These are phyloP conservation scores for Brachynemurus nebulosus DNA, from an alignment of 2,888 invertebrate genomes.

Conservation along the genomic window DNA sequence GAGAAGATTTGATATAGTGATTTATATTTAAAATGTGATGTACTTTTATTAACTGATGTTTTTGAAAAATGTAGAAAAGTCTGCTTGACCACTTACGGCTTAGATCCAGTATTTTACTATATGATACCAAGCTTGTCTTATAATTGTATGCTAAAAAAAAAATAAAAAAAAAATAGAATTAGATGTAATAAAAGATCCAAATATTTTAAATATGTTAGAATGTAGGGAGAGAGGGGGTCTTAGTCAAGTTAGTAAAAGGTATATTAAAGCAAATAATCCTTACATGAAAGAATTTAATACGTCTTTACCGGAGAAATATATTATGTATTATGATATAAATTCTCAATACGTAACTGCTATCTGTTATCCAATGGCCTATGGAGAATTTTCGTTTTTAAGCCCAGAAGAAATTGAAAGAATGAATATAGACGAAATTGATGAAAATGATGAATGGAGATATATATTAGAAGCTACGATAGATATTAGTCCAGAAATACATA, in stretches of 20 bases:
- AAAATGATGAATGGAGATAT: constrained; percentile 18
- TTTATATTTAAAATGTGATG: constrained; percentile 21
- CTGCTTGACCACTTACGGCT: constrained; percentile 15
- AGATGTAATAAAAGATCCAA: constrained; percentile 18
- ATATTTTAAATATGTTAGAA: constrained; percentile 20
- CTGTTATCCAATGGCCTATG: constrained; percentile 19
- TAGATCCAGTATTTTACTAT: constrained; percentile 19
- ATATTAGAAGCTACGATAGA: constrained; percentile 25
- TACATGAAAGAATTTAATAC: constrained; percentile 15
- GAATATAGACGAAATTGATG: constrained; percentile 7
- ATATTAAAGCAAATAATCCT: constrained; percentile 22
- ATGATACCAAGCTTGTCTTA: constrained; percentile 16
- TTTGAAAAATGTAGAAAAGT: constrained; percentile 21
- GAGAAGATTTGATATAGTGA: constrained; percentile 19
- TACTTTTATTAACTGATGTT: constrained; percentile 19
- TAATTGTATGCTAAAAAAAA: constrained; percentile 17
- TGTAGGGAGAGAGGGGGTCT: constrained; percentile 22
- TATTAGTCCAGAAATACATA: not conserved
- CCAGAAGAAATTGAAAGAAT: constrained; percentile 8
- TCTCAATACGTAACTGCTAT: constrained; percentile 19
- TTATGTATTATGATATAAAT: constrained; percentile 19
- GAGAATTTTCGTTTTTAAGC: constrained; percentile 18
- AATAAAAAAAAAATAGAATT: constrained; percentile 12
- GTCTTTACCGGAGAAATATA: constrained; percentile 12
- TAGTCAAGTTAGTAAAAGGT: constrained; percentile 19